A percentile compares a stretch with the other conserved stretches of the same genome.
Conservation (phyloP, 2,113 vertebrate genomes). For the Dasypus novemcinctus region DNA sequence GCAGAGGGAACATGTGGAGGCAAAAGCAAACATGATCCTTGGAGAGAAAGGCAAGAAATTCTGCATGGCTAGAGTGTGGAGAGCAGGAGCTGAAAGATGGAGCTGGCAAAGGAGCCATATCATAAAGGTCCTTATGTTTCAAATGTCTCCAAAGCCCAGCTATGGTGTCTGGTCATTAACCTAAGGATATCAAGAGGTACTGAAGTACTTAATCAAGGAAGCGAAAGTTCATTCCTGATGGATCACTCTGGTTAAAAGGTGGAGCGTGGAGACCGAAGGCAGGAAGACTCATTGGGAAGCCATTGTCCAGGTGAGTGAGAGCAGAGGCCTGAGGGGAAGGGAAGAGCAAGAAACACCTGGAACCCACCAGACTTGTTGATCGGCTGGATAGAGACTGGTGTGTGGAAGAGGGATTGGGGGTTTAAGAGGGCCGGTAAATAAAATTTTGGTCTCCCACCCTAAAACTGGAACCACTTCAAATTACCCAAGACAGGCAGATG, state of each 20-base stretch:
- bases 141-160: not conserved
- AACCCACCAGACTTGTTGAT: not conserved
- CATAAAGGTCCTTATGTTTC: not conserved
- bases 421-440: not conserved
- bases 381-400: not conserved
- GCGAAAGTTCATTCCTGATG: not conserved
- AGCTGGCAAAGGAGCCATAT: not conserved
- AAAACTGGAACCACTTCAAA: not conserved
- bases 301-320: not conserved
- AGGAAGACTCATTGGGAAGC: too few species aligned
- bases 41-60: not conserved
- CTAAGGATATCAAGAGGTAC: not conserved
- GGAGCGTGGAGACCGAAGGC: not conserved
- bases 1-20: not conserved
- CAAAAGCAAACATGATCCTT: not conserved
- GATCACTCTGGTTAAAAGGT: not conserved
- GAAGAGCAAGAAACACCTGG: not conserved
- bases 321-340: not conserved
- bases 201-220: not conserved
- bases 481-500: not conserved
- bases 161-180: not conserved
- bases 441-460: not conserved
- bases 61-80: not conserved
- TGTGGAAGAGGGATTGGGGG: not conserved
- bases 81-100: not conserved